Conservation (phyloP, 2,888 invertebrate genomes). For the Amaurobius ferox region DNA sequence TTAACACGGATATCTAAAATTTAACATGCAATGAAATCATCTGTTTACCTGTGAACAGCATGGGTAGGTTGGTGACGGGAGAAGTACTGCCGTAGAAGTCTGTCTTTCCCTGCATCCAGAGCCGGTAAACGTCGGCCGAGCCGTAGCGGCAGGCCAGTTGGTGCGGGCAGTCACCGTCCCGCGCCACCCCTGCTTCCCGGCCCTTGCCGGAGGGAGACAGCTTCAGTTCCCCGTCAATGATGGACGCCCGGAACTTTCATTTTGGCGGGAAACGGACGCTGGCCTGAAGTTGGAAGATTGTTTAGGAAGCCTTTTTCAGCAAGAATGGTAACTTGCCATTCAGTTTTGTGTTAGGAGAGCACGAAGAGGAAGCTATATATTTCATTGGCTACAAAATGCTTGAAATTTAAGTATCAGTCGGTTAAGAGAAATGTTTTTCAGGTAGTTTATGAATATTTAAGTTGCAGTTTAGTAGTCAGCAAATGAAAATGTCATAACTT, state of each 20-base stretch:
- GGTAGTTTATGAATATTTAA: too few species aligned
- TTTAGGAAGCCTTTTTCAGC: too few species aligned
- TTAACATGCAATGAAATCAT: too few species aligned
- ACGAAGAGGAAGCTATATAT: too few species aligned
- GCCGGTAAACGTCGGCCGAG: constrained; percentile 70
- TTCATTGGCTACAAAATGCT: too few species aligned
- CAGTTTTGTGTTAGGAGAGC: too few species aligned
- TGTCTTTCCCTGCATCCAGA: constrained; percentile 72
- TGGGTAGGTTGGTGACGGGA: constrained; percentile 94
- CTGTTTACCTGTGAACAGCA: constrained; percentile 94
- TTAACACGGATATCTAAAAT: too few species aligned
- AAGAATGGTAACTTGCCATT: too few species aligned
- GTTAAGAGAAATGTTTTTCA: too few species aligned
- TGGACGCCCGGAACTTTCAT: constrained; percentile 10
- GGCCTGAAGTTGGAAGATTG: neutral
- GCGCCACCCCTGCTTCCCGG: constrained; percentile 63
- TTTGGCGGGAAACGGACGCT: neutral
- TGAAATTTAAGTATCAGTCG: too few species aligned
- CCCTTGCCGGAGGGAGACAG: constrained; percentile 31
- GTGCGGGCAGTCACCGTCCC: constrained; percentile 69
- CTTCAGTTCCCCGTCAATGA: constrained; percentile 58
- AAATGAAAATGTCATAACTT: too few species aligned
- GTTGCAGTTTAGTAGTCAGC: too few species aligned
- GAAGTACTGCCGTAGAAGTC: constrained; percentile 66
- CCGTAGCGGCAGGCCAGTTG: constrained; percentile 72